Evolutionary conservation across 2,888 invertebrate genomes (phyloP), one percentile per base, ranked within the genome.

Genomic region (Lissocephala sabroskyi): DNA sequence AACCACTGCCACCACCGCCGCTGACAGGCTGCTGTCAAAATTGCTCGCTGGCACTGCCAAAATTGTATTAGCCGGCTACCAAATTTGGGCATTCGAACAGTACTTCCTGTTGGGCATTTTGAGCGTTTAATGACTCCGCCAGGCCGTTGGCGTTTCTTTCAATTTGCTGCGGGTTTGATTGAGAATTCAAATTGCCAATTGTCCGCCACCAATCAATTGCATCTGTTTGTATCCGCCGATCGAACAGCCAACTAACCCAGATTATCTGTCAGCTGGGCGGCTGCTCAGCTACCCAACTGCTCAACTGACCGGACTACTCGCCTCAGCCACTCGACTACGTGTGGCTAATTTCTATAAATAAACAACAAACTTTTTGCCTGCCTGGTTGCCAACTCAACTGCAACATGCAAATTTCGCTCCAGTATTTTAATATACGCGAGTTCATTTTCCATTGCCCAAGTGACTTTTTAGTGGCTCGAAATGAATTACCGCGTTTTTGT

Each of bases 11-110:
- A 16, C 35, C 14, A 16, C 23, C 7, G 13, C 16, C 59, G 65
- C 74, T 73, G 68, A 68, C 74, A 68, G 67, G 44, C 56, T 45
- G 65, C 71, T 59, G 67, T 70, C 71, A 74, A 62, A 59, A 51
- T 59, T 59, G 44, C n/a, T 59, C 48, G 55, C 42, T 48, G 48
- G 36, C 43, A 46, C 7, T 41, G 49, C 33, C 46, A 49, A 70
- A 66, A 70, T 74, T 74, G 74, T 70, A 70, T 70, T 74, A 70
- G 9, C 14, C 3, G 19, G 5, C 35, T 32, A 16, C 10, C 35
- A 16, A 32, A 16, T 26, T 36, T 30, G 52, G 50, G 43, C 58
- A 58, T 43, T n/a, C n/a, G n/a, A n/a, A n/a, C n/a, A n/a, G n/a
- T n/a, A n/a, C n/a, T 57, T 59, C 41, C 56, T 51, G 57, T 62